Evolutionary conservation across 2,888 invertebrate species (phyloP), one percentile per base, ranked within the genome.

Genomic region (Halictus ligatus): DNA sequence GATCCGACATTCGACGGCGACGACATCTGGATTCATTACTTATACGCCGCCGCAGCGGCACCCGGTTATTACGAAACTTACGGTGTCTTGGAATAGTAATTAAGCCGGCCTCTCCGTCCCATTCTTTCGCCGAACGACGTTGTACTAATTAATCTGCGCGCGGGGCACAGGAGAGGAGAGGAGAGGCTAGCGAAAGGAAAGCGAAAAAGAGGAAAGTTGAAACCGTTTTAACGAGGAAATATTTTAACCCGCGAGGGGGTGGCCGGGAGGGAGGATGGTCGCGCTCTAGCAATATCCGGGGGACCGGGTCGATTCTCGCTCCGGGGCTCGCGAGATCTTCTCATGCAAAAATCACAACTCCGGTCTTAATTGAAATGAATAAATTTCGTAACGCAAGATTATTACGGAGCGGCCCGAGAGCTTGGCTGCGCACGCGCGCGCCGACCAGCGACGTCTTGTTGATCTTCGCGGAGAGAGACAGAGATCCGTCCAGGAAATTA

Each of bases 11-110:
- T 83, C 84, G 88, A 86, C 89, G 86, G 76, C 85, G 83, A 86
- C 90, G 91, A 91, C 92, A 92, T 92, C 91, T 92, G 93, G 91
- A 92, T 92, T 93, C 93, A 91, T 93, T 92, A 92, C 89, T 91
- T 91, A 90, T 89, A 89, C 84, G 87, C 81, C 82, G 78, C 43
- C 72, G 40, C 77, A 12, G 48, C 71, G 50, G 67, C 48, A 60
- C 88, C 81, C 89, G 85, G 89, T 91, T 92, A 92, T 92, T 92
- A 89, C 90, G 89, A 91, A 92, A 92, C 91, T 92, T 91, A 91
- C 90, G 88, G 84, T 88, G 87, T 91, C 88, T 89, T 86, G 88
- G 87, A 87, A 91, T 91, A 88, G 89, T 89, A 91, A 92, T 92
- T 92, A 92, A 92, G 88, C 84, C 86, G 82, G 85, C 73, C 86